Conservation (phyloP, 2,888 invertebrate genomes). For the Hemicrepidius hirtus region DNA sequence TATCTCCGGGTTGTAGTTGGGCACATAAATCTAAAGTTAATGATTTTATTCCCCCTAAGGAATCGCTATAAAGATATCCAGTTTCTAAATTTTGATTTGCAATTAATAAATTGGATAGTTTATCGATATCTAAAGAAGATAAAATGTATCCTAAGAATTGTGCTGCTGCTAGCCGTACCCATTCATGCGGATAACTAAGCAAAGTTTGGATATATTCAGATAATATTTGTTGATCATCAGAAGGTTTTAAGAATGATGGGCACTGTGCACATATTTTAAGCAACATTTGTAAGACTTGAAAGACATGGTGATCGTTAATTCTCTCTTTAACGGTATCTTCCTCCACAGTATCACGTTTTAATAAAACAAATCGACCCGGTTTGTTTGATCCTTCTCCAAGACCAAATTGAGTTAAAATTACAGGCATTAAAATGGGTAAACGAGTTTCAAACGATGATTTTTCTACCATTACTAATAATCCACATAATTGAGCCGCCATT, state of each 20-base stretch:
- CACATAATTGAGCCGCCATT: constrained; percentile 86
- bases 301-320: constrained; percentile 83
- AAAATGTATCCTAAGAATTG: constrained; percentile 86
- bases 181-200: constrained; percentile 87
- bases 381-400: constrained; percentile 58
- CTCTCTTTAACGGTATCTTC: constrained; percentile 76
- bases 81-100: constrained; percentile 61
- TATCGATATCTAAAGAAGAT: constrained; percentile 77
- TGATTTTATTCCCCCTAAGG: constrained; percentile 78
- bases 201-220: constrained; percentile 81
- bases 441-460: constrained; percentile 81
- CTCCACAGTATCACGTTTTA: constrained; percentile 68
- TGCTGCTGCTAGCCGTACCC: constrained; percentile 87
- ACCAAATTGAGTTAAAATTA: constrained; percentile 70
- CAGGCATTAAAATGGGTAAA: constrained; percentile 77
- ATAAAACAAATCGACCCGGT: constrained; percentile 78
- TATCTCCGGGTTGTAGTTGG: constrained; percentile 80
- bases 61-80: constrained; percentile 76
- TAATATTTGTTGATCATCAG: constrained; percentile 75
- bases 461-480: constrained; percentile 87
- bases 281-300: constrained; percentile 83
- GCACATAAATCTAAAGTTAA: constrained; percentile 84
- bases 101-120: constrained; percentile 74
- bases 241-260: constrained; percentile 75
- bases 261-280: constrained; percentile 81